Evolutionary conservation across 2,888 invertebrate species (phyloP), one percentile per base, ranked within the genome.

Genomic region (Lasioglossum leucozonium): DNA sequence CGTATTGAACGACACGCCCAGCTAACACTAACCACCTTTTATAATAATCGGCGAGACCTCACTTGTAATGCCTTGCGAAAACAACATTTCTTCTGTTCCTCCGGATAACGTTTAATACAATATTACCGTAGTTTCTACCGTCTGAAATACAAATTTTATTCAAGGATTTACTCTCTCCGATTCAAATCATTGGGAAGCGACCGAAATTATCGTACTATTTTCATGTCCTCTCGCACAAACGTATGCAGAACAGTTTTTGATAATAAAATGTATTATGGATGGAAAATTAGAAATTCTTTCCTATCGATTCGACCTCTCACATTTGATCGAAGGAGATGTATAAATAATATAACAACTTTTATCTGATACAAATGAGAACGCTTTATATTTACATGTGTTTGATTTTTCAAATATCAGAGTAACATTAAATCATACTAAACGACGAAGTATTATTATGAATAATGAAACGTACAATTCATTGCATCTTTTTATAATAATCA

Each of bases 21-120:
- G 26, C 22, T 71, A n/a, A 75, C 72, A 67, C 44, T 75, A 62
- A 77, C 69, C 71, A 58, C 72, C 18, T 72, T 77, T 67, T 76
- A 51, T 37, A 40, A 55, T 40, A n/a, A 42, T 75, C 37, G 30
- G 4, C 4, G 44, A 58, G 58, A 13, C 65, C 72, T 78, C 65
- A n/a, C 37, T 78, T 40, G 40, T n/a, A 74, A 73, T 22, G 42
- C 4, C 37, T 10, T 65, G 40, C 44, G 6, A 58, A 34, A 71
- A 72, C 26, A 72, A 73, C 42, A 30, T 40, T 51, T 6, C 26
- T n/a, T 51, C 8, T 42, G 18, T 26, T 75, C 37, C n/a, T 18
- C 5, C 5, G 22, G 30, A 30, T 22, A 71, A 18, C n/a, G 30
- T 51, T 18, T 26, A 55, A 4, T 34, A 40, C 40, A 55, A 58